Percentiles rank a stretch among this genome's conserved stretches.
Conservation (phyloP, 1,140 invertebrate genomes). For the Drosophila punjabiensis region DNA sequence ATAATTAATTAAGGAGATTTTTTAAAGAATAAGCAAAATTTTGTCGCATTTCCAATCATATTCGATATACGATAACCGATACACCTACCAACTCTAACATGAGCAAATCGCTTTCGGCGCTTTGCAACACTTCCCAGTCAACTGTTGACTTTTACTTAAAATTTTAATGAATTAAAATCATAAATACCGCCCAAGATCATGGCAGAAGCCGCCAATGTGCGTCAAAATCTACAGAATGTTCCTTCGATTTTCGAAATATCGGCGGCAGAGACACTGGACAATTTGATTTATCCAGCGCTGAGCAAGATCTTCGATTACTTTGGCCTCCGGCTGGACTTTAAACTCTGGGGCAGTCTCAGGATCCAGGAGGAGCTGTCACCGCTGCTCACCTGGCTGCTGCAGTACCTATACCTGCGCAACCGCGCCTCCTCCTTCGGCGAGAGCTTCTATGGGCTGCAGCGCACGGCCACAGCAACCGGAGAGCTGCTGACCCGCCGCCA, state of each 20-base stretch:
- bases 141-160: slow-evolving; percentile 29
- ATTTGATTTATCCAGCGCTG: slow-evolving; percentile 79
- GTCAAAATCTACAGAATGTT: slow-evolving; percentile 79
- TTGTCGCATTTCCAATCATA: neutral
- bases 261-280: slow-evolving; percentile 79
- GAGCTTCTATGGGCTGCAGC: slow-evolving; percentile 80
- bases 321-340: slow-evolving; percentile 75
- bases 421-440: slow-evolving; percentile 78
- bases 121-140: slow-evolving; percentile 8
- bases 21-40: too few relatives aligned
- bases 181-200: slow-evolving; percentile 10
- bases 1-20: neutral
- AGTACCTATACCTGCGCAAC: slow-evolving; percentile 78
- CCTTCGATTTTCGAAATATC: slow-evolving; percentile 84
- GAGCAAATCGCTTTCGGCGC: neutral
- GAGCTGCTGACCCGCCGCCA: slow-evolving; percentile 57
- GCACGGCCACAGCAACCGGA: slow-evolving; percentile 63
- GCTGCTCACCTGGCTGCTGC: slow-evolving; percentile 69
- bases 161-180: slow-evolving; percentile 7
- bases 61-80: slow-evolving; percentile 9
- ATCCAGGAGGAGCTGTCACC: slow-evolving; percentile 76
- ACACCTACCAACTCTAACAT: too few relatives aligned
- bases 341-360: slow-evolving; percentile 67
- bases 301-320: slow-evolving; percentile 83
- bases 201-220: slow-evolving; percentile 77